Percentiles rank a stretch among this genome's conserved stretches.
phyloP scores from a whole-genome alignment of 2,113 vertebrate species.

The Crotophaga sulcirostris region DNA sequence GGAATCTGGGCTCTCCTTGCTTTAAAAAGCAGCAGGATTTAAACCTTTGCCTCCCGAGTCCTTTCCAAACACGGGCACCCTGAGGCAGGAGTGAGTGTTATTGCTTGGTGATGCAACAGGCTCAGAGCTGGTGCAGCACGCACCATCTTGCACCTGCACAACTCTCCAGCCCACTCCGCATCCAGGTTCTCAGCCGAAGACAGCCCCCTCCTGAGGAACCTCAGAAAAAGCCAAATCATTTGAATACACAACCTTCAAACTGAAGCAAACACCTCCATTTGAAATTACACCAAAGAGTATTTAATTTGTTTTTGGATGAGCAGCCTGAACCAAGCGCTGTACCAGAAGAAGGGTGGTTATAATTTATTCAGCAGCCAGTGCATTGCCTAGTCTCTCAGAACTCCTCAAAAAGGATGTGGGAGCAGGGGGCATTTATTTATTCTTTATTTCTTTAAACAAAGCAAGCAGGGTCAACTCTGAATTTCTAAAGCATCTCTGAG shows the following conservation, averaged over 20 bases:
- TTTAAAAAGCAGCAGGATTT: not conserved
- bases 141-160: not conserved
- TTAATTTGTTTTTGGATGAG: constrained; percentile 39
- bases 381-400: constrained; percentile 67
- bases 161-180: not conserved
- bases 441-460: constrained; percentile 41
- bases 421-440: not conserved
- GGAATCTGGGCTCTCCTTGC: not conserved
- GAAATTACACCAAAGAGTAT: not conserved
- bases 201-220: not conserved
- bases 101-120: not conserved
- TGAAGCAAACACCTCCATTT: constrained; percentile 13
- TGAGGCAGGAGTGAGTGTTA: not conserved
- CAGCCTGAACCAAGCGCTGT: not conserved
- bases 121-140: not conserved
- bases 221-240: not conserved
- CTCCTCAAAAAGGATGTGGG: constrained; percentile 7
- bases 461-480: not conserved
- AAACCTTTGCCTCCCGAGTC: not conserved
- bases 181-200: not conserved
- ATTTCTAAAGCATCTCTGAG: constrained; percentile 9
- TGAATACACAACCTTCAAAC: not conserved
- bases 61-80: not conserved
- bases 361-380: constrained; percentile 63
- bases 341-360: constrained; percentile 40